A percentile compares a stretch with the other conserved stretches of the same genome.
Conservation (phyloP, 23 tunicate species). For the Trididemnum nubilum region DNA sequence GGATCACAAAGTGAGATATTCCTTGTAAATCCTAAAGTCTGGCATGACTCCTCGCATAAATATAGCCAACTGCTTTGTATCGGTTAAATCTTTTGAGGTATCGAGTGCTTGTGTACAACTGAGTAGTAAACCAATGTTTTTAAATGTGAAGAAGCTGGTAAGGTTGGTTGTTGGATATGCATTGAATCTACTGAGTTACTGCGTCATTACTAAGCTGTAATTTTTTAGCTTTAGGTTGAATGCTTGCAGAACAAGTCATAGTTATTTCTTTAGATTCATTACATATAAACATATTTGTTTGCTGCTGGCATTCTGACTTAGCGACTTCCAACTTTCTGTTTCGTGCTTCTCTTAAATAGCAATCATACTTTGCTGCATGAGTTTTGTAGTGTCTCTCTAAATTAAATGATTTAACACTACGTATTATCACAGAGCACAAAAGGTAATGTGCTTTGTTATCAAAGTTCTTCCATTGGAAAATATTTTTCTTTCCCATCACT, state of each 20-base stretch:
- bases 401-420: slow-evolving; percentile 13
- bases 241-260: slow-evolving; percentile 31
- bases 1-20: slow-evolving; percentile 52
- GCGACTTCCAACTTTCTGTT: slow-evolving; percentile 30
- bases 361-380: slow-evolving; percentile 45
- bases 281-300: slow-evolving; percentile 24
- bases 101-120: slow-evolving; percentile 42
- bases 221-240: slow-evolving; percentile 41
- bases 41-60: slow-evolving; percentile 42
- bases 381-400: slow-evolving; percentile 46
- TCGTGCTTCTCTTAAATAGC: slow-evolving; percentile 43
- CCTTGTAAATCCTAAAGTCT: slow-evolving; percentile 56
- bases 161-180: slow-evolving; percentile 49
- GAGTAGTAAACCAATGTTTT: slow-evolving; percentile 38
- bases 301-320: slow-evolving; percentile 35
- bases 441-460: slow-evolving; percentile 35
- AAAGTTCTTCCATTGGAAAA: slow-evolving; percentile 22
- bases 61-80: slow-evolving; percentile 47
- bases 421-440: slow-evolving; percentile 26
- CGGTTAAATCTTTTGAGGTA: slow-evolving; percentile 55
- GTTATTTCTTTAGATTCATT: slow-evolving; percentile 35
- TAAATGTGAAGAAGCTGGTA: slow-evolving; percentile 40
- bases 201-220: slow-evolving; percentile 47
- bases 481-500: slow-evolving; percentile 39
- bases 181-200: slow-evolving; percentile 36